Evolutionary conservation across 2,888 invertebrate species (phyloP).

Genomic region (Odontomyia ornata): DNA sequence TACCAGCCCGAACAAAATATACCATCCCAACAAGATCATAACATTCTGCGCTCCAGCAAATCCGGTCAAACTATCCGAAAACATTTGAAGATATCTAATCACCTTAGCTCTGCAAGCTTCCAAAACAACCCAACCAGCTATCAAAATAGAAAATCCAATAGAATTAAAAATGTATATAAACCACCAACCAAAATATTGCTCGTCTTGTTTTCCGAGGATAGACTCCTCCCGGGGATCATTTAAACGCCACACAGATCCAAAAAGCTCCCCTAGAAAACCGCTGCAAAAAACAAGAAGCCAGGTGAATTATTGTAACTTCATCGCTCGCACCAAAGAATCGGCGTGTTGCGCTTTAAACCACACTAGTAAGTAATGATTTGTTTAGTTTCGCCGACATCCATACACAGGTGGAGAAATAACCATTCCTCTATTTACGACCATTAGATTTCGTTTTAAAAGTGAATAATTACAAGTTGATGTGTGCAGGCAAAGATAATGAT

Average conservation of each 20-base stretch:
- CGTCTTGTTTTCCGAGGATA: neutral
- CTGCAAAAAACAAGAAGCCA: neutral
- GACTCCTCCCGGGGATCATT: conserved; percentile 4
- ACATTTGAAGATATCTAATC: conserved; percentile 1
- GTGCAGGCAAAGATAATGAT: neutral
- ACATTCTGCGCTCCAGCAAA: neutral
- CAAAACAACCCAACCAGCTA: neutral
- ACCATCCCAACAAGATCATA: neutral
- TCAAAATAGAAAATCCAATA: neutral
- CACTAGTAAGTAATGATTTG: conserved; percentile 20
- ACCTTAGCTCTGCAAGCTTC: neutral
- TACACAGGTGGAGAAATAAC: conserved; percentile 16
- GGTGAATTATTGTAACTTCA: neutral
- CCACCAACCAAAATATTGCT: conserved; percentile 23
- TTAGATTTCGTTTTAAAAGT: conserved; percentile 24
- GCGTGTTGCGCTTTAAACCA: neutral
- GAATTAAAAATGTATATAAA: neutral
- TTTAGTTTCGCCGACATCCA: neutral
- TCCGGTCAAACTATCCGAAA: neutral
- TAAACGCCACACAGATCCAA: neutral
- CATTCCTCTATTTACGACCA: neutral
- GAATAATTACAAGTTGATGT: conserved; percentile 32
- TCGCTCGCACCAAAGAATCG: neutral
- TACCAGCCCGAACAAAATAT: neutral
- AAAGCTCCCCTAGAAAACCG: neutral